Percentiles rank a stretch among this genome's conserved stretches.
Conservation (phyloP, 2,888 invertebrate genomes). For the Scaptomyza reducta region DNA sequence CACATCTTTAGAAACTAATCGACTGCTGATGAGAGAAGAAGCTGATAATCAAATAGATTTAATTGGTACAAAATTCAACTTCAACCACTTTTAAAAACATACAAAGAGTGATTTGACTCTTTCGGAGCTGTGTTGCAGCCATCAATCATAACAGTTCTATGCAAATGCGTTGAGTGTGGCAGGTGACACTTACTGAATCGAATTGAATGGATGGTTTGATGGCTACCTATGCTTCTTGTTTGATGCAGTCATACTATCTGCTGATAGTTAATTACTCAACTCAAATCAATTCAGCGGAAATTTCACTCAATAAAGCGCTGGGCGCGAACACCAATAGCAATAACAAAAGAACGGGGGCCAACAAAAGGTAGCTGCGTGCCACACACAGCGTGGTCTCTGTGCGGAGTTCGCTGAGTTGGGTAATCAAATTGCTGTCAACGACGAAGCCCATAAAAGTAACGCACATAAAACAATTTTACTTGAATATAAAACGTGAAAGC, state of each 20-base stretch:
- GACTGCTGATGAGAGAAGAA: neutral
- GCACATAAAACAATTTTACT: conserved; percentile 75
- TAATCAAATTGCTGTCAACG: conserved; percentile 71
- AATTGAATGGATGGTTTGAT: neutral
- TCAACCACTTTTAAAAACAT: neutral
- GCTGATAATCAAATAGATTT: neutral
- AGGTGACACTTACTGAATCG: no score
- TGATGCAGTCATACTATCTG: no score
- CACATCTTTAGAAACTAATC: neutral
- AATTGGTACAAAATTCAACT: no score
- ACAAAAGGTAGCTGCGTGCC: conserved; percentile 17
- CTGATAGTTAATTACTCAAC: neutral
- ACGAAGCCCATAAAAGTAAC: conserved; percentile 67
- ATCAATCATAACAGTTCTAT: no score
- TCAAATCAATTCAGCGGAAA: neutral
- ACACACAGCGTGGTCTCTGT: neutral
- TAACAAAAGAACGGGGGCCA: neutral
- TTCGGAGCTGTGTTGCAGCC: no score
- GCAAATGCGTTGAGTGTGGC: no score
- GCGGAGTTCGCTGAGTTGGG: conserved; percentile 20
- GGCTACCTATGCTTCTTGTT: neutral
- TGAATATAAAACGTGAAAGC: conserved; percentile 62
- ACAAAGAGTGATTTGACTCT: no score
- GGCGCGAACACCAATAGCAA: conserved; percentile 1
- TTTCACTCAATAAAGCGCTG: conserved; percentile 11